Base-by-base conservation (phyloP, 2,797 vertebrate genomes). In the Huso huso region DNA sequence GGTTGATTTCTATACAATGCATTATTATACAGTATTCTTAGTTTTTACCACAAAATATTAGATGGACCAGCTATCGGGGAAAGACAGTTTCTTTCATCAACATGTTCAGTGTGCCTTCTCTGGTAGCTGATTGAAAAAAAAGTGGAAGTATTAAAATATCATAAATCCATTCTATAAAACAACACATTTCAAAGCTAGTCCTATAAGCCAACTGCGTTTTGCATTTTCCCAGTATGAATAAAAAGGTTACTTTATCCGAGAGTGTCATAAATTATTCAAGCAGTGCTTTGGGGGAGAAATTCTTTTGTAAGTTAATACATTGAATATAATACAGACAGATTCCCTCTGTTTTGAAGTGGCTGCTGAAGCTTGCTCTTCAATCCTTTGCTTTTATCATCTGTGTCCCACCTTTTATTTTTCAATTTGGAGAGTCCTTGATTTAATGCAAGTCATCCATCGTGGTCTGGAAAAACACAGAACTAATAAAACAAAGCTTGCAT, bases 371-470 rank as follows among this genome's bases (percentile, higher is more conserved):
- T n/a, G 51, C 37, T 65, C 60, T 67, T 49, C 13, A n/a, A 11
- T 62, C 51, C 13, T 50, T 23, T 18, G 9, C 69, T 64, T 70
- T 70, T 61, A 61, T 70, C 49, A n/a, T 48, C 57, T 57, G 49
- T 23, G 53, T 6, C 23, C 23, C n/a, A 60, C 49, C 23, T 48
- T 66, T 48, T 52, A 61, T 51, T 9, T 50, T 57, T 66, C 61
- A 59, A 7, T 48, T 62, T 50, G 57, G 66, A 64, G 69, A 62
- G 69, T 70, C 49, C 66, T 67, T 67, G 61, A 64, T 53, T 67
- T 64, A 12, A 70, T 51, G 63, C 51, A 64, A 67, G 62, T 55
- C 65, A 67, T 67, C 51, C 18, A 49, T 58, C 8, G 8, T 10
- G 6, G 9, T 66, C 48, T 63, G 18, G 9, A 9, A 62, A 62